Base-by-base conservation (phyloP, 2,888 invertebrate genomes). In the Melanostoma scalare region DNA sequence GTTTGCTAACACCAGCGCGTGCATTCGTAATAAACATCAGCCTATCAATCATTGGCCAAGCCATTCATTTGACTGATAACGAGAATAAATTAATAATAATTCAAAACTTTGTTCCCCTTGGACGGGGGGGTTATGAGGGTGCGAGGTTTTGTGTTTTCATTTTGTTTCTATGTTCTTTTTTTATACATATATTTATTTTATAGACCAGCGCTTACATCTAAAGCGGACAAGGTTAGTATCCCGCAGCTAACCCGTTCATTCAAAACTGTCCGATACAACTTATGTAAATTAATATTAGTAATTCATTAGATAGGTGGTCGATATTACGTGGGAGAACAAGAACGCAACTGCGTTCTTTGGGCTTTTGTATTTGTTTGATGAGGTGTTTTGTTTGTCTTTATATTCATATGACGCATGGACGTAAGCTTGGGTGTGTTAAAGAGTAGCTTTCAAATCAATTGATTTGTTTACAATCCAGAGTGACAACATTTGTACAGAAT, bases 71-170 rank as follows among this genome's bases (percentile, higher is more conserved):
- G 81, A 48, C 76, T 72, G 81, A 81, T 81, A 81, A 81, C 77
- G 77, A 72, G 72, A 67, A 77, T 76, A 81, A 81, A 77, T 81
- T 74, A 74, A 63, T 63, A 74, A 74, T 77, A 65, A 71, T 69
- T 63, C 63, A 65, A 20, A 55, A 46, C 31, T 72, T 58, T 50
- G 40, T 61, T 33, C 52, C 60, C 58, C 6, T 42, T 10, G 30
- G 20, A 20, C 20, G 20, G 9, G 6, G n/a, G 10, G 3, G 6
- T 4, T 31, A 20, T 20, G 20, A 20, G 20, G 20, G 3, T 10
- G 42, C 20, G 6, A 9, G 6, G 6, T 40, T 42, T 58, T n/a
- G 31, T 33, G 20, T 58, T n/a, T 10, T 44, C 8, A 9, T 1
- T 8, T 20, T 36, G n/a, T 50, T 63, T 38, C 6, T 2, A 4